These are phyloP conservation scores for Thunnus thynnus DNA, from an alignment of 2,113 vertebrate genomes.

Conservation along the genomic window DNA sequence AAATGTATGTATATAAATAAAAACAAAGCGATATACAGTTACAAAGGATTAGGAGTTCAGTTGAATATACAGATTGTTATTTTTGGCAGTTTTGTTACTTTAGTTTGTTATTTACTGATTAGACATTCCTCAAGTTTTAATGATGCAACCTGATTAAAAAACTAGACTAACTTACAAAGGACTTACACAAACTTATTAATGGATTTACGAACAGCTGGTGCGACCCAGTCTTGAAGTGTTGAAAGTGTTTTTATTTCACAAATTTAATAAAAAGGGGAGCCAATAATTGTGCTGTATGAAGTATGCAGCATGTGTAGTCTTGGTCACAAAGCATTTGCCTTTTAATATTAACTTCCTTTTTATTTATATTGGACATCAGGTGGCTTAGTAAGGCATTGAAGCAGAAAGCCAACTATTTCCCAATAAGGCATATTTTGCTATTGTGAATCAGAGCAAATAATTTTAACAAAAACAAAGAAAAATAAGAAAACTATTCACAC, in stretches of 20 bases:
- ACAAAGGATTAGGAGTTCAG: too few relatives aligned
- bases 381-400: neutral
- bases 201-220: too few relatives aligned
- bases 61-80: too few relatives aligned
- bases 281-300: too few relatives aligned
- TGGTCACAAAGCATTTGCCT: neutral
- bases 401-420: neutral
- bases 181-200: neutral
- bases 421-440: neutral
- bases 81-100: too few relatives aligned
- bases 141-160: neutral
- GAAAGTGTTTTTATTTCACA: too few relatives aligned
- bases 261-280: too few relatives aligned
- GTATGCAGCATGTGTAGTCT: neutral
- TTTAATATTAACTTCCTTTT: neutral
- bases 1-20: too few relatives aligned
- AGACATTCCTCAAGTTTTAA: neutral
- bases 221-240: too few relatives aligned
- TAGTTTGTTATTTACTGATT: too few relatives aligned
- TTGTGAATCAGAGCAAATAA: conserved; percentile 8
- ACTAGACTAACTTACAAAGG: neutral
- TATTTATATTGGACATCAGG: conserved; percentile 3
- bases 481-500: neutral
- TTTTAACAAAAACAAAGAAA: conserved; percentile 6
- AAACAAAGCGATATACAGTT: too few relatives aligned